phyloP scores from a whole-genome alignment of 2,888 invertebrate species.

The Listrodromus nycthemerus region DNA sequence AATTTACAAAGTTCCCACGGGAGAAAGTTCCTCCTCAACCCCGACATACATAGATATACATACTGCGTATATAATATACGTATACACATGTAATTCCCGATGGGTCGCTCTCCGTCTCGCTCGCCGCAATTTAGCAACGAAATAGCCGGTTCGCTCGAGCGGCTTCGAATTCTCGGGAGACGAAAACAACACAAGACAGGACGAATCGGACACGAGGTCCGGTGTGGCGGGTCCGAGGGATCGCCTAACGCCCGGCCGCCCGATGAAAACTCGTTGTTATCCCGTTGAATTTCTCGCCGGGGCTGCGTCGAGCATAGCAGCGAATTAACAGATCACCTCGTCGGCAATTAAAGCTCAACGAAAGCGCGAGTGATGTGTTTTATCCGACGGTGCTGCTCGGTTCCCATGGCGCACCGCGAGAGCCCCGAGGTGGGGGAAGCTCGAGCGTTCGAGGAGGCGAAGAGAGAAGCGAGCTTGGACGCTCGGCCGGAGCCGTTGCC shows the following conservation, averaged over 20 bases:
- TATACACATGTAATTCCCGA: constrained; percentile 9
- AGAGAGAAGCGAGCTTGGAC: constrained; percentile 16
- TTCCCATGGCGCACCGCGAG: constrained; percentile 73
- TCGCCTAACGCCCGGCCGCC: background rate
- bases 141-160: background rate
- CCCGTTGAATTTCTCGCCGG: constrained; percentile 73
- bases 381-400: constrained; percentile 43
- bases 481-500: background rate
- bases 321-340: constrained; percentile 81
- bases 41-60: background rate
- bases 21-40: background rate
- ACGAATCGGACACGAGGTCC: background rate
- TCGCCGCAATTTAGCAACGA: constrained; percentile 24
- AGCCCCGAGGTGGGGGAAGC: background rate
- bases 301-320: constrained; percentile 73
- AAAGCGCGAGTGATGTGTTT: constrained; percentile 62
- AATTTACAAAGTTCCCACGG: background rate
- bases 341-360: constrained; percentile 80
- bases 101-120: constrained; percentile 1
- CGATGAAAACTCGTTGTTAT: constrained; percentile 31
- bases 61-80: background rate
- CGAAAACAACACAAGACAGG: background rate
- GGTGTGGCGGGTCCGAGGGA: background rate
- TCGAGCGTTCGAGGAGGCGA: background rate
- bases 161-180: constrained; percentile 23